Evolutionary conservation across 64 coral and sea anemone genomes (phyloP).

Genomic region (Hydrozoanthus tunicans): DNA sequence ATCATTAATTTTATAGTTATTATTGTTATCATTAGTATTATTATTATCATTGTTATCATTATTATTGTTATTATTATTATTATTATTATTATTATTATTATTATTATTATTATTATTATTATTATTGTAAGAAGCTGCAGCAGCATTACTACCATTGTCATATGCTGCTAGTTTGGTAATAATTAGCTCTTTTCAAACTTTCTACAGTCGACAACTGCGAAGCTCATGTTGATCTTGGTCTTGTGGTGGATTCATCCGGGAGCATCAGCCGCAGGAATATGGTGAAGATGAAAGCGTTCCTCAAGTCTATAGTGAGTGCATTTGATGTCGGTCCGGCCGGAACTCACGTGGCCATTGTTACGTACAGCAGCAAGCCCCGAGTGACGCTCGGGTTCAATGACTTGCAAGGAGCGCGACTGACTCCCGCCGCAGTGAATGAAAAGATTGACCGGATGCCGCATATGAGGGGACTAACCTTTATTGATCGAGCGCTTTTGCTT

Average conservation of each 20-base stretch:
- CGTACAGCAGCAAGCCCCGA: conserved; percentile 62
- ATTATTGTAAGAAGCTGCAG: too few species aligned
- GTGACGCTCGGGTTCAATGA: conserved; percentile 39
- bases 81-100: too few species aligned
- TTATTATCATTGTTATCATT: too few species aligned
- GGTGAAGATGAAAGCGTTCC: conserved; percentile 50
- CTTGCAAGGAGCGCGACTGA: background rate
- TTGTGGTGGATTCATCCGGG: conserved; percentile 65
- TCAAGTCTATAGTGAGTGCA: conserved; percentile 37
- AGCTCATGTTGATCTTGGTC: conserved; percentile 62
- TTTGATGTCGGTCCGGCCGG: conserved; percentile 50
- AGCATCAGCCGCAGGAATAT: conserved; percentile 66
- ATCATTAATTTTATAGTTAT: too few species aligned
- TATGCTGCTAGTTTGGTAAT: background rate
- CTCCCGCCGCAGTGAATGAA: background rate
- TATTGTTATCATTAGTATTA: too few species aligned
- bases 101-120: too few species aligned
- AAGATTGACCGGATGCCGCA: conserved; percentile 52
- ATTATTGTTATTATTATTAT: too few species aligned
- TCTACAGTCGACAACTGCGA: background rate
- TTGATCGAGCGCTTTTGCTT: conserved; percentile 60
- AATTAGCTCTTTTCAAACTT: background rate
- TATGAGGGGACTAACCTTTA: conserved; percentile 63
- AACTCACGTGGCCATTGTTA: conserved; percentile 58
- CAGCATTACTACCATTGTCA: too few species aligned